Conservation (phyloP, 2,888 invertebrate species). For the Drosophila kuntzei region DNA sequence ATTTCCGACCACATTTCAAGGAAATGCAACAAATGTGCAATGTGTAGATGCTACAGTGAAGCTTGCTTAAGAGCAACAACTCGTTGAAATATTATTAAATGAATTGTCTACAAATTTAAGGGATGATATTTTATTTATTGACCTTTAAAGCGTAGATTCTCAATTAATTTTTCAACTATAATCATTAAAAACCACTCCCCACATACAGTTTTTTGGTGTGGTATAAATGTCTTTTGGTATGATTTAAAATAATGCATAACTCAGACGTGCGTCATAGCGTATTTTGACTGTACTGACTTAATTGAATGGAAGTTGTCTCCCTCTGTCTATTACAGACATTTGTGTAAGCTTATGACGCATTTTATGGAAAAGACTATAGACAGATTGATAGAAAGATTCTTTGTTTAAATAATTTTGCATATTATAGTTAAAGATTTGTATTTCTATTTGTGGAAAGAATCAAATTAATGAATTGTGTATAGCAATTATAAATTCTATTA, state of each 20-base stretch:
- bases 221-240: neutral
- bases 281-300: neutral
- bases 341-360: constrained; percentile 1
- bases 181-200: no score
- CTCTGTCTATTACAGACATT: constrained; percentile 1
- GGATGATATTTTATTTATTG: no score
- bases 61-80: neutral
- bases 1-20: constrained; percentile 2
- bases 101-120: no score
- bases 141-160: no score
- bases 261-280: neutral
- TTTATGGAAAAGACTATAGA: neutral
- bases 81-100: neutral
- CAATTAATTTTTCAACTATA: no score
- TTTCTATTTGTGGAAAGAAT: no score
- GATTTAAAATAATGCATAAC: neutral
- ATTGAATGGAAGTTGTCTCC: neutral
- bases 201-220: no score
- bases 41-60: neutral
- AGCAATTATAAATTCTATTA: no score
- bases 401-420: neutral
- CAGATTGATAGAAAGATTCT: neutral
- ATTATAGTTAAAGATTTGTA: no score
- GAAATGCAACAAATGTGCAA: constrained; percentile 6
- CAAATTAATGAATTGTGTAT: no score